Evolutionary conservation across 2,797 vertebrate genomes (phyloP).

Genomic region (Hoplostethus mediterraneus): DNA sequence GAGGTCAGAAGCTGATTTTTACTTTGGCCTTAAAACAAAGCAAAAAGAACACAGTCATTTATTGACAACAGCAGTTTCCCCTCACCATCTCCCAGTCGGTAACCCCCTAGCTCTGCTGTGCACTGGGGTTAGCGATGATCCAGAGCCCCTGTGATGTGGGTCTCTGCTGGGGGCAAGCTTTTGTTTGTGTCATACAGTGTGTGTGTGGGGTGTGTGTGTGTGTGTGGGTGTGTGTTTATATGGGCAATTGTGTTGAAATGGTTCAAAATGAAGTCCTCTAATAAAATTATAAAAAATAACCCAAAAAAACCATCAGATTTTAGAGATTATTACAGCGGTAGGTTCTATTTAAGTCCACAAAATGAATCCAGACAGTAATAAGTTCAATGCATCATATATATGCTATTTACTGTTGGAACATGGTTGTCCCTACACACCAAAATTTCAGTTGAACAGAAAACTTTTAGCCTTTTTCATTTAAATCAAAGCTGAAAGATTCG

Average conservation of each 20-base stretch:
- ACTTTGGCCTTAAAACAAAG: constrained; percentile 27
- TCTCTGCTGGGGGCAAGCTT: constrained; percentile 31
- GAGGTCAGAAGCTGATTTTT: constrained; percentile 51
- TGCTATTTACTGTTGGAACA: no score
- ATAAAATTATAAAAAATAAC: no score
- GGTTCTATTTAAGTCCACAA: no score
- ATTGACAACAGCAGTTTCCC: constrained; percentile 68
- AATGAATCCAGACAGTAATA: no score
- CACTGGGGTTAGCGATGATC: constrained; percentile 49
- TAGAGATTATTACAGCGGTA: no score
- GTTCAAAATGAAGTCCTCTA: no score
- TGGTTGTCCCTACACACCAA: no score
- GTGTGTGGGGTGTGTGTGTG: neutral
- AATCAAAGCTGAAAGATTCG: no score
- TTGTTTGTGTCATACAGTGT: constrained; percentile 28
- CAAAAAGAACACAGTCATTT: constrained; percentile 52
- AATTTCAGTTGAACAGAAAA: no score
- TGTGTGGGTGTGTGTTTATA: neutral
- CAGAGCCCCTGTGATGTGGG: constrained; percentile 46
- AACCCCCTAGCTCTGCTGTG: constrained; percentile 34
- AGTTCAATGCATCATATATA: no score
- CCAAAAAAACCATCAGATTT: no score
- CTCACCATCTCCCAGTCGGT: constrained; percentile 22
- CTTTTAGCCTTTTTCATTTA: no score
- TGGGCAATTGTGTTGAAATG: neutral